Percentiles rank a stretch among this genome's conserved stretches.
Conservation (phyloP, 2,797 vertebrate genomes). For the Eupleurogrammus muticus region DNA sequence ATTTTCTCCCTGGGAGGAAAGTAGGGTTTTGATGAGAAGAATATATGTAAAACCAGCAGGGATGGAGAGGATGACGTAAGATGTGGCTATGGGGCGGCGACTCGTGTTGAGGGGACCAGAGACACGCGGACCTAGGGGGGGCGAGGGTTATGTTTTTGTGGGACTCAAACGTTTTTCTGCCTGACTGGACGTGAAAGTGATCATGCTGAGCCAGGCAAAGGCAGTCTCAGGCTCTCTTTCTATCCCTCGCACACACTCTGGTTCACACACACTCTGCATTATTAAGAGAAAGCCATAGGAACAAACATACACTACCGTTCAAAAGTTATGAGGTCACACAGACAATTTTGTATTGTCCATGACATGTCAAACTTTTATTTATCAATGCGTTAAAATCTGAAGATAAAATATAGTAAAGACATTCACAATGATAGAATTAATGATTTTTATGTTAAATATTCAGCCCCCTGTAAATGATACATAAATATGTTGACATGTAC, state of each 20-base stretch:
- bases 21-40: slow-evolving; percentile 30
- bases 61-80: slow-evolving; percentile 46
- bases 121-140: slow-evolving; percentile 35
- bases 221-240: slow-evolving; percentile 15
- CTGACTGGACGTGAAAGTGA: slow-evolving; percentile 61
- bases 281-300: background rate
- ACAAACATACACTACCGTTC: background rate
- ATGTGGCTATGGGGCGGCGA: slow-evolving; percentile 9
- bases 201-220: slow-evolving; percentile 45
- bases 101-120: slow-evolving; percentile 23
- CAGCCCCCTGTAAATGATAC: background rate
- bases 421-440: too few species aligned
- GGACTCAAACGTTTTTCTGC: slow-evolving; percentile 58
- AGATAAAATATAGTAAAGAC: too few species aligned
- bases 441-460: too few species aligned
- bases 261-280: background rate
- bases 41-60: slow-evolving; percentile 51
- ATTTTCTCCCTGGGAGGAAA: slow-evolving; percentile 4
- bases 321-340: too few species aligned
- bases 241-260: slow-evolving; percentile 12
- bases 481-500: background rate
- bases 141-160: slow-evolving; percentile 54
- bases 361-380: too few species aligned
- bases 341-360: too few species aligned
- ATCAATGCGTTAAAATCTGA: too few species aligned